These are phyloP conservation scores for Drosophila nikananu DNA, from an alignment of 1,140 invertebrate genomes.

Conservation along the genomic window DNA sequence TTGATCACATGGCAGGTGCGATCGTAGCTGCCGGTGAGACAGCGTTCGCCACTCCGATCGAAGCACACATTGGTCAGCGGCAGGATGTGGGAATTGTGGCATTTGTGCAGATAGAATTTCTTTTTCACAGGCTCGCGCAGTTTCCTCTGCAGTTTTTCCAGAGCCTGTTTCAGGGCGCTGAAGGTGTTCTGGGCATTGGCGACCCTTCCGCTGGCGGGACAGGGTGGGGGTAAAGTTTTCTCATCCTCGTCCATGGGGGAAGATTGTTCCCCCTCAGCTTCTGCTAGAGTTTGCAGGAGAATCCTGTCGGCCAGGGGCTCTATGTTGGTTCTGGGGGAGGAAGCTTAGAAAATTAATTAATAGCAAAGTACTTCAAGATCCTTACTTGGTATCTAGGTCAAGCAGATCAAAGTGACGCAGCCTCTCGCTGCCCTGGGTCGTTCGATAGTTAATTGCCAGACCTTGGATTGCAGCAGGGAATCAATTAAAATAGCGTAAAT, in stretches of 20 bases:
- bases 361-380: neutral
- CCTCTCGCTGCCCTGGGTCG: conserved; percentile 68
- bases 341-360: neutral
- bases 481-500: neutral
- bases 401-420: conserved; percentile 88
- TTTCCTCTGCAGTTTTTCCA: conserved; percentile 86
- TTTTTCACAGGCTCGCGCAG: conserved; percentile 87
- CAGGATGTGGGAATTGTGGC: conserved; percentile 91
- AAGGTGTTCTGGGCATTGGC: conserved; percentile 60
- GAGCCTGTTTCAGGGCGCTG: conserved; percentile 84
- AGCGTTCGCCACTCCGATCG: conserved; percentile 90
- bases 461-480: conserved; percentile 38
- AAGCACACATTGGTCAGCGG: conserved; percentile 93
- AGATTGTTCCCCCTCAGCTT: conserved; percentile 26
- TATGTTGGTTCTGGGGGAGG: conserved; percentile 54
- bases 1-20: conserved; percentile 94
- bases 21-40: conserved; percentile 93
- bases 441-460: conserved; percentile 85
- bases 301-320: conserved; percentile 60
- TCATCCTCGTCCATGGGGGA: neutral
- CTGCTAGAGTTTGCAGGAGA: conserved; percentile 51
- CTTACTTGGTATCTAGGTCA: conserved; percentile 87
- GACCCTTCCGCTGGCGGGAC: conserved; percentile 31
- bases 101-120: conserved; percentile 89
- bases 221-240: neutral